Evolutionary conservation across 2,113 vertebrate species (phyloP), one percentile per base, ranked within the genome.

Genomic region (Bos javanicus): DNA sequence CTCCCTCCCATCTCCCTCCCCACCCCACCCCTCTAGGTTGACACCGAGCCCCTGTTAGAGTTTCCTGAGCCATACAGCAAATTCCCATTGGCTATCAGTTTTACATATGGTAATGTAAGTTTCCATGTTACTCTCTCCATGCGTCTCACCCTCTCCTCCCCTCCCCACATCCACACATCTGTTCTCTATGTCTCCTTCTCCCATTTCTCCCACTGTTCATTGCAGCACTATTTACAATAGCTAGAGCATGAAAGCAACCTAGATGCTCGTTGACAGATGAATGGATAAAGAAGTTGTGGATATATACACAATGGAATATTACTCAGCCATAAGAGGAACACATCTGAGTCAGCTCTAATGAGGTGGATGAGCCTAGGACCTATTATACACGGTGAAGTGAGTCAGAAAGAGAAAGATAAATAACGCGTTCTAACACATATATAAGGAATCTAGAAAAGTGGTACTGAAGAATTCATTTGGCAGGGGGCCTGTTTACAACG

Each of bases 21-120:
- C 17, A 10, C 1, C 17, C 33, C 16, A 67, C 4, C 4, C 7
- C 0, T 67, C 33, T 67, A 67, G 64, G 64, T 10, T 36, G 64
- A 67, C 1, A n/a, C 33, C 2, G 62, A 67, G 64, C 8, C 16
- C 64, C 33, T n/a, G 64, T 10, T 36, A 1, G 62, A 64, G 33
- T 10, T 67, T 67, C 17, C 8, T 36, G 33, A n/a, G 33, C 62
- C 54, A n/a, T 0, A 36, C 17, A 21, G 64, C 64, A 19, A 10
- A 21, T 21, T 5, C 33, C 33, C 8, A 0, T n/a, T 21, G 64
- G 64, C 64, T 36, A 0, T 67, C 7, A 21, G 10, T 36, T 36
- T 19, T 2, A 10, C 62, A 36, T 2, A 36, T 5, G 33, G 33
- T 2, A 10, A 67, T 36, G 64, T 2, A 10, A 36, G 16, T 67